Conservation (phyloP, 2,888 invertebrate genomes). For the Lydus trimaculatus region DNA sequence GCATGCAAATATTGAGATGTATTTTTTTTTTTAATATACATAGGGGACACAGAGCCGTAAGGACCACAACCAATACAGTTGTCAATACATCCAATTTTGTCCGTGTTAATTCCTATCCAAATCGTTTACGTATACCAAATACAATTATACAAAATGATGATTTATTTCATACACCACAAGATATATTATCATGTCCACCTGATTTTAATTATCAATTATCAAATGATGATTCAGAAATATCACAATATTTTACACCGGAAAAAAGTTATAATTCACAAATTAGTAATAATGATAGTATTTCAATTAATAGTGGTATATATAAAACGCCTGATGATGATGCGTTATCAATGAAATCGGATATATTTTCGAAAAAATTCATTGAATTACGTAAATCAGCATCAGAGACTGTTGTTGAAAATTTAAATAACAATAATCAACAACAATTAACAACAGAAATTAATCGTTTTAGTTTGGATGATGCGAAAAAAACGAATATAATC, state of each 20-base stretch:
- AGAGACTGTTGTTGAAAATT: slow-evolving; percentile 46
- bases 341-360: slow-evolving; percentile 37
- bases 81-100: slow-evolving; percentile 39
- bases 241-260: slow-evolving; percentile 43
- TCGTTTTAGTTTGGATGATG: slow-evolving; percentile 28
- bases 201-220: not conserved
- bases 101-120: slow-evolving; percentile 47
- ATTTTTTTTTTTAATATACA: slow-evolving; percentile 62
- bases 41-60: slow-evolving; percentile 69
- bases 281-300: slow-evolving; percentile 48
- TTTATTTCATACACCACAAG: slow-evolving; percentile 42
- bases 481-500: slow-evolving; percentile 29
- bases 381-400: slow-evolving; percentile 53
- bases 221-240: slow-evolving; percentile 19
- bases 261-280: slow-evolving; percentile 43
- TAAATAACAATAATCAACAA: slow-evolving; percentile 10
- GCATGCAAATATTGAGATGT: slow-evolving; percentile 60
- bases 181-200: slow-evolving; percentile 24
- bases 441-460: slow-evolving; percentile 12
- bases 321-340: slow-evolving; percentile 52
- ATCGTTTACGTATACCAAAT: slow-evolving; percentile 49
- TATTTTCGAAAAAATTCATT: slow-evolving; percentile 50
- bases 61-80: slow-evolving; percentile 50
- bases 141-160: slow-evolving; percentile 47
- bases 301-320: slow-evolving; percentile 53